Evolutionary conservation across 1,140 invertebrate species (phyloP).

Genomic region (Scaptodrosophila lebanonensis): DNA sequence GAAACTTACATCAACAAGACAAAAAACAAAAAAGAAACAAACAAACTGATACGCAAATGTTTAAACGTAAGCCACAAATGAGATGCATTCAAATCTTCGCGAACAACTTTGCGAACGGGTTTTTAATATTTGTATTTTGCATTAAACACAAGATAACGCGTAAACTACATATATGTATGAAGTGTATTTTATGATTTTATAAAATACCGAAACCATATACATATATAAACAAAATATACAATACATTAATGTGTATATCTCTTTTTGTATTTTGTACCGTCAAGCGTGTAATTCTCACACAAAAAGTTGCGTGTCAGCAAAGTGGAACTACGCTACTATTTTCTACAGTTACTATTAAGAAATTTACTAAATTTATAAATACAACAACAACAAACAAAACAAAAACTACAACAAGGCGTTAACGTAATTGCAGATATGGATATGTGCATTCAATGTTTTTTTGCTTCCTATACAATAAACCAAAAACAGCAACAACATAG

Average conservation of each 20-base stretch:
- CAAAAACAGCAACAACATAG: slow-evolving; percentile 14
- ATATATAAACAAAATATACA: slow-evolving; percentile 45
- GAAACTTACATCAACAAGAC: slow-evolving; percentile 42
- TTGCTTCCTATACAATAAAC: slow-evolving; percentile 66
- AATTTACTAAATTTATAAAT: slow-evolving; percentile 37
- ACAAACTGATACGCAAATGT: slow-evolving; percentile 25
- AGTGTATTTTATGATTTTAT: slow-evolving; percentile 68
- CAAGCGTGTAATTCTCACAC: slow-evolving; percentile 70
- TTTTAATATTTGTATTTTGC: slow-evolving; percentile 73
- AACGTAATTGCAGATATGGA: slow-evolving; percentile 45
- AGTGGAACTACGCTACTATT: slow-evolving; percentile 39
- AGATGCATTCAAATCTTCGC: slow-evolving; percentile 55
- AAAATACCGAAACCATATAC: slow-evolving; percentile 47
- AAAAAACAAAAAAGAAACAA: slow-evolving; percentile 46
- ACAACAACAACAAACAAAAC: slow-evolving; percentile 17
- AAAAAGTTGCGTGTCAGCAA: no score
- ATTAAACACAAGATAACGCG: slow-evolving; percentile 43
- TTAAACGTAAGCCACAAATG: slow-evolving; percentile 62
- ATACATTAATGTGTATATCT: slow-evolving; percentile 57
- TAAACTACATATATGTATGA: slow-evolving; percentile 29
- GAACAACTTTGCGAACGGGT: slow-evolving; percentile 44
- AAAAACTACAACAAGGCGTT: slow-evolving; percentile 15
- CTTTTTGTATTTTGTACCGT: slow-evolving; percentile 72
- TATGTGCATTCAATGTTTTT: slow-evolving; percentile 54
- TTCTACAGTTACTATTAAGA: slow-evolving; percentile 53